phyloP scores from a whole-genome alignment of 1,140 invertebrate species.

The Lepidurus apus region DNA sequence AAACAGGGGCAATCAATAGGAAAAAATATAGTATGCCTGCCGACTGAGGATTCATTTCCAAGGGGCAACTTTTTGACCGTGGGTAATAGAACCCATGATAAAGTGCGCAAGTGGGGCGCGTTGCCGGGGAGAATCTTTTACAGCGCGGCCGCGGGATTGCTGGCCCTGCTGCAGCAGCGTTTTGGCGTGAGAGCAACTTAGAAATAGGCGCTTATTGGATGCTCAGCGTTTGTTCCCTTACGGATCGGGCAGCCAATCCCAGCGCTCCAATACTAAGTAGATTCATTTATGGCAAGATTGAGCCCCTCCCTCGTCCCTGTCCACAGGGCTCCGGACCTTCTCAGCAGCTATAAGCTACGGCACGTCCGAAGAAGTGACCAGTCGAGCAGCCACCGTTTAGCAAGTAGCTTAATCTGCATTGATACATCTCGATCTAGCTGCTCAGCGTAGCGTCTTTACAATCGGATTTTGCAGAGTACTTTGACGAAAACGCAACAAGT shows the following conservation, averaged over 20 bases:
- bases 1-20: slow-evolving; percentile 14
- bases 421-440: slow-evolving; percentile 12
- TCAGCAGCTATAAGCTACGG: slow-evolving; percentile 10
- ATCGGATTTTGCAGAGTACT: too few species aligned
- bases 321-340: background rate
- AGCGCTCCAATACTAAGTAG: background rate
- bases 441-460: background rate
- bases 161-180: background rate
- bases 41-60: background rate
- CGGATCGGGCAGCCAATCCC: slow-evolving; percentile 11
- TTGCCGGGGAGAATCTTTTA: slow-evolving; percentile 3
- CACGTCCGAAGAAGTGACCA: slow-evolving; percentile 17
- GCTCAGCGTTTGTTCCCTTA: slow-evolving; percentile 13
- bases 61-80: slow-evolving; percentile 9
- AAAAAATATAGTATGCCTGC: slow-evolving; percentile 3
- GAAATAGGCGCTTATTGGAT: slow-evolving; percentile 19
- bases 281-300: background rate
- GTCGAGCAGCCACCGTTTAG: background rate
- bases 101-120: slow-evolving; percentile 7
- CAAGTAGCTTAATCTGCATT: background rate
- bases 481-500: background rate
- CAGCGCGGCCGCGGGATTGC: background rate
- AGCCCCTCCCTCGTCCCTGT: background rate
- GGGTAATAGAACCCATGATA: slow-evolving; percentile 15
- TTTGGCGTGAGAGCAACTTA: background rate